A percentile compares a stretch with the other conserved stretches of the same genome.
These are phyloP conservation scores for Eupsilia transversa DNA, from an alignment of 2,888 invertebrate genomes.

Conservation along the genomic window DNA sequence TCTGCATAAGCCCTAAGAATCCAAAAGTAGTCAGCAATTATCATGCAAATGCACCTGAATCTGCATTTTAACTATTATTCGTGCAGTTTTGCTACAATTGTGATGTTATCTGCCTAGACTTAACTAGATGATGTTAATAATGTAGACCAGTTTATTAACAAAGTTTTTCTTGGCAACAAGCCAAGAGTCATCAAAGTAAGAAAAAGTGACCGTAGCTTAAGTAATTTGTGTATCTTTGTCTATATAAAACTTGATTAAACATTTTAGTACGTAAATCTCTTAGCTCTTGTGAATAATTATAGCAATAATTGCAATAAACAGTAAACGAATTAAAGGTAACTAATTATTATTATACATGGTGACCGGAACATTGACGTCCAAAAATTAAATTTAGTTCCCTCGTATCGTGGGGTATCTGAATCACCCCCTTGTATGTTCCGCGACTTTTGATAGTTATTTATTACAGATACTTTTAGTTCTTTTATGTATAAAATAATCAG, in stretches of 20 bases:
- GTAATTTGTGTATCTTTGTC: conserved; percentile 4
- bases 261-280: background rate
- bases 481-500: too few species aligned
- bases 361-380: too few species aligned
- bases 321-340: background rate
- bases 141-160: conserved; percentile 13
- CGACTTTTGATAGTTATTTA: too few species aligned
- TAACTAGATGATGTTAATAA: background rate
- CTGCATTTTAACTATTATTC: conserved; percentile 10
- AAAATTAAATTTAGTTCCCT: too few species aligned
- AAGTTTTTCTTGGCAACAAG: conserved; percentile 24
- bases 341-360: too few species aligned
- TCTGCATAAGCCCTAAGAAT: conserved; percentile 19
- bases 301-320: background rate
- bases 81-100: background rate
- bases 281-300: background rate
- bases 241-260: conserved; percentile 1
- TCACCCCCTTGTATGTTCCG: too few species aligned
- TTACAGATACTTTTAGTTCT: too few species aligned
- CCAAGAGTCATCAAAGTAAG: conserved; percentile 28
- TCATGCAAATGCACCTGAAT: conserved; percentile 1
- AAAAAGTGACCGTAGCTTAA: background rate
- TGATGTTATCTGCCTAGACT: background rate
- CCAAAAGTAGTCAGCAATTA: background rate
- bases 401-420: too few species aligned